Percentiles rank a stretch among this genome's conserved stretches.
phyloP scores from a whole-genome alignment of 2,113 vertebrate genomes.

The Ailurus styani region DNA sequence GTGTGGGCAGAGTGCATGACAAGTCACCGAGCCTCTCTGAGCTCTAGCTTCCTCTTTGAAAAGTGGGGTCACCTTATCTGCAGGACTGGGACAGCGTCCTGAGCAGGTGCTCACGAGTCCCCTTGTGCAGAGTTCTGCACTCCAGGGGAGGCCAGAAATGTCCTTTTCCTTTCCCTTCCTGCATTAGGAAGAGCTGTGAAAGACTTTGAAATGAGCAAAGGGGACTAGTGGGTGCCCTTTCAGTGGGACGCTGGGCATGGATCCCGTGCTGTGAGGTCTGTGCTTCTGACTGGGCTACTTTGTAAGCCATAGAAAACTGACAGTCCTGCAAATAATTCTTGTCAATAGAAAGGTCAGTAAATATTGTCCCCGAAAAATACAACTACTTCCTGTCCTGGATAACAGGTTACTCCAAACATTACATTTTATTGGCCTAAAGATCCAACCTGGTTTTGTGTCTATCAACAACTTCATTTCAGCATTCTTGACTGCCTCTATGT shows the following conservation, averaged over 20 bases:
- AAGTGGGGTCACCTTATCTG: not conserved
- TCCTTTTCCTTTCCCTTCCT: not conserved
- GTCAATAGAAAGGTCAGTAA: not conserved
- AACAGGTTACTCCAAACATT: not conserved
- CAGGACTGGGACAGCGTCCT: not conserved
- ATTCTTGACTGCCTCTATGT: not conserved
- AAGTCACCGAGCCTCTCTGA: not conserved
- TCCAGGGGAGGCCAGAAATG: not conserved
- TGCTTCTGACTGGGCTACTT: not conserved
- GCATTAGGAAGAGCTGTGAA: not conserved
- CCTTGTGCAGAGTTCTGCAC: not conserved
- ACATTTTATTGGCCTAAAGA: not conserved
- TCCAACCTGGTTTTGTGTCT: not conserved
- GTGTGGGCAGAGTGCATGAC: fast-evolving
- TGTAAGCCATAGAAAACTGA: not conserved
- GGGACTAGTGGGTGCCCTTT: not conserved
- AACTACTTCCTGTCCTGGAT: not conserved
- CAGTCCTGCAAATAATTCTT: not conserved
- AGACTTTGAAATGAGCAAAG: not conserved
- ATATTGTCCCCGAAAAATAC: not conserved
- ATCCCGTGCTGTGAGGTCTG: too few species aligned
- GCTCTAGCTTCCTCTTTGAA: not conserved
- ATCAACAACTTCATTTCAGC: too few species aligned
- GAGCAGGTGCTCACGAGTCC: not conserved
- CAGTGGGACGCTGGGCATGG: not conserved